phyloP scores from a whole-genome alignment of 2,797 vertebrate species.

The Myiothlypis coronata region DNA sequence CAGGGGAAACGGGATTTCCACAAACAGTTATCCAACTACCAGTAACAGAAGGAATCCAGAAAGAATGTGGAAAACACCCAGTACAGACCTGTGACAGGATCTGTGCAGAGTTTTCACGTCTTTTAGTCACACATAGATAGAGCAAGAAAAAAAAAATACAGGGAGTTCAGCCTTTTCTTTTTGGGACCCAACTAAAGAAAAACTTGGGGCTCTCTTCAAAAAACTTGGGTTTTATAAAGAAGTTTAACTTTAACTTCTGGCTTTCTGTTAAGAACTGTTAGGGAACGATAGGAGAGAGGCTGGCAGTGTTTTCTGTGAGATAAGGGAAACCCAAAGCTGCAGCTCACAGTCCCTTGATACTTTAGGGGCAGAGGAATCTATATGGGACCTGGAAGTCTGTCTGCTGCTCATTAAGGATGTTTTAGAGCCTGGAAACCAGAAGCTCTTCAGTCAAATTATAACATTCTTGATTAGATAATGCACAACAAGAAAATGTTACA shows the following conservation, averaged over 20 bases:
- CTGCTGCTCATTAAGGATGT: neutral
- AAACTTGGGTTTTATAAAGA: neutral
- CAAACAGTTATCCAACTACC: neutral
- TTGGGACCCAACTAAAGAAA: neutral
- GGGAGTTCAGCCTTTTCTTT: neutral
- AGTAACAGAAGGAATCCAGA: neutral
- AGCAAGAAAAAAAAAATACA: neutral
- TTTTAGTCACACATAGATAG: neutral
- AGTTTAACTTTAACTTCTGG: neutral
- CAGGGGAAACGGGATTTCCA: neutral
- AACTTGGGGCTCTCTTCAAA: neutral
- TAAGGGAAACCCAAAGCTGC: slow-evolving; percentile 41
- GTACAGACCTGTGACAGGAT: neutral
- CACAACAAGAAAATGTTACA: neutral
- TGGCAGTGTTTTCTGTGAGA: slow-evolving; percentile 6
- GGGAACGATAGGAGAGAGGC: neutral
- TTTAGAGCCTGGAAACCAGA: neutral
- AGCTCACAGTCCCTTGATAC: neutral
- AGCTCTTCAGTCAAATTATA: neutral
- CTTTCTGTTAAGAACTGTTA: slow-evolving; percentile 43
- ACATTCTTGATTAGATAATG: neutral
- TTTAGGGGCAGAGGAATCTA: neutral
- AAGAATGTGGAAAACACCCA: neutral
- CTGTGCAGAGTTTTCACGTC: neutral
- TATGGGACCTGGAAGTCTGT: neutral